Conservation (phyloP, 2,797 vertebrate species). For the Sebastes nivosus region DNA sequence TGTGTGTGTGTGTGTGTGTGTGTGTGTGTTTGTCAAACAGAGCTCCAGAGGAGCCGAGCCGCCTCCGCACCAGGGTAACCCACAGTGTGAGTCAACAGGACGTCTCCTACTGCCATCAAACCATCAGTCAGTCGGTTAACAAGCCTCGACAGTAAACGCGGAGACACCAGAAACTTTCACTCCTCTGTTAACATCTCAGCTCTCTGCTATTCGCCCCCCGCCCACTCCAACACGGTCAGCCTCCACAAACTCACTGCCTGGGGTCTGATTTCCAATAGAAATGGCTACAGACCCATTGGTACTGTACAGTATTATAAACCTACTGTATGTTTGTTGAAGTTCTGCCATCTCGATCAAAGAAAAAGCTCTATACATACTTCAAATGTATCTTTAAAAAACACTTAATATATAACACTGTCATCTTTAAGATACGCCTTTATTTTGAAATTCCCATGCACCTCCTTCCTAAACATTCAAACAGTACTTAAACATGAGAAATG, state of each 20-base stretch:
- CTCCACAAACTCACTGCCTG: neutral
- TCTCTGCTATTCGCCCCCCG: neutral
- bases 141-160: constrained; percentile 38
- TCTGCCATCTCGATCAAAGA: neutral
- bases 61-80: constrained; percentile 15
- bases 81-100: constrained; percentile 61
- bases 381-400: neutral
- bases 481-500: too few relatives aligned
- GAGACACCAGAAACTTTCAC: constrained; percentile 49
- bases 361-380: neutral
- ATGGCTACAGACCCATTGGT: neutral
- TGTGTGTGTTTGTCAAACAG: constrained; percentile 36
- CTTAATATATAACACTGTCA: too few relatives aligned
- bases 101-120: constrained; percentile 31
- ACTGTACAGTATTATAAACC: neutral
- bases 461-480: too few relatives aligned
- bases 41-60: neutral
- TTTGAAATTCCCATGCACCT: too few relatives aligned
- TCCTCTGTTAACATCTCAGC: constrained; percentile 38
- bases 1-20: neutral
- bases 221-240: neutral
- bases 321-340: neutral
- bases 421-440: too few relatives aligned
- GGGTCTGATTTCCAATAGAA: neutral
- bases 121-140: constrained; percentile 50